Conservation (phyloP, 2,113 vertebrate genomes). For the Calyptomena viridis region DNA sequence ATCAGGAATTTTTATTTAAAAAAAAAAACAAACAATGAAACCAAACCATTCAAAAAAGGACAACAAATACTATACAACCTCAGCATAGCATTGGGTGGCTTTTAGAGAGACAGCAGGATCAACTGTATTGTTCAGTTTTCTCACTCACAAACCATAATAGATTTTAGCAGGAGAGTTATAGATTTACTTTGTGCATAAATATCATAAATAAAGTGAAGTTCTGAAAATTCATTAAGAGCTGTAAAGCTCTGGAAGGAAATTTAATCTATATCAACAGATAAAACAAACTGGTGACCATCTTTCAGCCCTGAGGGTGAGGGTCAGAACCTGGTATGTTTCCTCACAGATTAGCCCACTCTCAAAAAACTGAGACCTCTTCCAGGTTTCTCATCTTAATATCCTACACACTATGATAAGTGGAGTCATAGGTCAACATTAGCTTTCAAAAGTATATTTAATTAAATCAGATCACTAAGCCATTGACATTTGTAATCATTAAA, state of each 20-base stretch:
- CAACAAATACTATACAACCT: not conserved
- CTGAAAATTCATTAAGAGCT: not conserved
- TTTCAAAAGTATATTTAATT: not conserved
- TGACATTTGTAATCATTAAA: not conserved
- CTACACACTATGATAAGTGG: not conserved
- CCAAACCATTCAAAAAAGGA: not conserved
- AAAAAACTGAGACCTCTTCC: not conserved
- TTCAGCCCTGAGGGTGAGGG: not conserved
- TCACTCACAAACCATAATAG: not conserved
- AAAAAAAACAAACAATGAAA: not conserved
- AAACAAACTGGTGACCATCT: not conserved
- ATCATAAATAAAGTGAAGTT: not conserved
- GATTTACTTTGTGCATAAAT: not conserved
- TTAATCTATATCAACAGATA: not conserved
- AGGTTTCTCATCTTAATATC: not conserved
- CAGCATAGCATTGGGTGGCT: not conserved
- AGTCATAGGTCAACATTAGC: not conserved
- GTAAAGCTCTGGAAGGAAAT: not conserved
- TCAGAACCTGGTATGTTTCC: rapidly evolving
- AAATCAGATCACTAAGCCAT: not conserved
- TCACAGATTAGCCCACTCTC: not conserved
- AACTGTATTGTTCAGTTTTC: not conserved
- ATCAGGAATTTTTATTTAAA: rapidly evolving
- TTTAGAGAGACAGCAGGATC: not conserved
- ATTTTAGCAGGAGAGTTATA: not conserved